These are phyloP conservation scores for Narcine bancroftii DNA, from an alignment of 2,113 vertebrate genomes.

Conservation along the genomic window DNA sequence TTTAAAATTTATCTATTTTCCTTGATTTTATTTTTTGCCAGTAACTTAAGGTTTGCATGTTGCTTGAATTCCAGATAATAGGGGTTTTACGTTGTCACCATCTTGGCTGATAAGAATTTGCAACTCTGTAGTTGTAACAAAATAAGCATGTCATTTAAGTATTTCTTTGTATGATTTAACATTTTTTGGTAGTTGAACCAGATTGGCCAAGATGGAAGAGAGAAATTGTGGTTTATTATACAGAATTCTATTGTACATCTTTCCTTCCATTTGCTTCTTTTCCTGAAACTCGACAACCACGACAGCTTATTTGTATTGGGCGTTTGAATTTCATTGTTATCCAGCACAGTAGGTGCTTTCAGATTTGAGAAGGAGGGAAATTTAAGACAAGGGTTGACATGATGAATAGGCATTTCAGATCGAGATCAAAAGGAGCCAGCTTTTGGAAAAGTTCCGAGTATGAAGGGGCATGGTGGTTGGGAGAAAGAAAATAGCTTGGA, in stretches of 20 bases:
- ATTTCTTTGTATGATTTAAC: neutral
- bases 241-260: neutral
- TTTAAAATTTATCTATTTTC: no score
- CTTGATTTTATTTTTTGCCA: no score
- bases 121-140: neutral
- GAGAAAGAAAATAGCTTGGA: conserved; percentile 6
- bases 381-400: neutral
- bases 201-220: neutral
- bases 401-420: conserved; percentile 22
- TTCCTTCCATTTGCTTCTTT: neutral
- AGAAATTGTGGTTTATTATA: neutral
- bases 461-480: no score
- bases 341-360: conserved; percentile 30
- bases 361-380: neutral
- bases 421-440: conserved; percentile 11
- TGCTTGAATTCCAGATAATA: no score
- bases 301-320: conserved; percentile 32
- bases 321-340: conserved; percentile 27
- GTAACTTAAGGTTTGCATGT: no score
- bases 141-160: neutral
- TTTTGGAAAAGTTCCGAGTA: neutral
- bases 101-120: neutral
- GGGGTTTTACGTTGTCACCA: no score
- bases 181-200: neutral
- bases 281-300: neutral